Evolutionary conservation across 2,888 invertebrate genomes (phyloP), one percentile per base, ranked within the genome.

Genomic region (Pristionchus exspectatus): DNA sequence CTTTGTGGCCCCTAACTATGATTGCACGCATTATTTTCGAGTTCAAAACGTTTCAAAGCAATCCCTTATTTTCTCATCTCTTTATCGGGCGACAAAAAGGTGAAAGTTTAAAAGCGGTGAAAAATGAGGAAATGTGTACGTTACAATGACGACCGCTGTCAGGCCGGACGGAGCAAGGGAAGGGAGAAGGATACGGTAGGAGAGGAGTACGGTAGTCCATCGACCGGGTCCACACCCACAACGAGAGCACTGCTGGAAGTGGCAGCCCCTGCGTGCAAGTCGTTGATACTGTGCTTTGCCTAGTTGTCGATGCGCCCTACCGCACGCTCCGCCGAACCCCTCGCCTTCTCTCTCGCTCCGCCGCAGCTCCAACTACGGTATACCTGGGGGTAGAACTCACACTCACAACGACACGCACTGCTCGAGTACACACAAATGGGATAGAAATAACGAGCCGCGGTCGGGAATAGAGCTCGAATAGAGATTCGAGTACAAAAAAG

Each of bases 401-500:
- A 54, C 81, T 81, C 81, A 81, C 81, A 54, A 81, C 81, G 81
- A 81, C 81, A 5, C 44, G 27, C 24, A n/a, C 12, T n/a, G 81
- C 81, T 54, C 81, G 81, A 81, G 81, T 81, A 81, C 81, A 81
- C 81, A 81, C 81, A n/a, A 81, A 81, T n/a, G 21, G 10, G 66
- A 24, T 7, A n/a, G 30, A 72, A 81, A 54, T 16, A 12, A 81
- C 81, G 81, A 27, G 81, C 81, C 50, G 50, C 81, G 27, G 50
- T 81, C 81, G 81, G 81, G 81, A 81, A 81, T 33, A 56, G 59
- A 85, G 84, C 84, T 85, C 84, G 84, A 85, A 85, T 85, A 85
- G 56, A 56, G 84, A 85, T 85, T 85, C 84, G 84, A 85, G 84
- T 59, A 33, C 59, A 44, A n/a, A 33, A 59, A 85, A 85, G 24